These are phyloP conservation scores for Hafferia zeledoni DNA, from an alignment of 2,797 vertebrate genomes.

Conservation along the genomic window DNA sequence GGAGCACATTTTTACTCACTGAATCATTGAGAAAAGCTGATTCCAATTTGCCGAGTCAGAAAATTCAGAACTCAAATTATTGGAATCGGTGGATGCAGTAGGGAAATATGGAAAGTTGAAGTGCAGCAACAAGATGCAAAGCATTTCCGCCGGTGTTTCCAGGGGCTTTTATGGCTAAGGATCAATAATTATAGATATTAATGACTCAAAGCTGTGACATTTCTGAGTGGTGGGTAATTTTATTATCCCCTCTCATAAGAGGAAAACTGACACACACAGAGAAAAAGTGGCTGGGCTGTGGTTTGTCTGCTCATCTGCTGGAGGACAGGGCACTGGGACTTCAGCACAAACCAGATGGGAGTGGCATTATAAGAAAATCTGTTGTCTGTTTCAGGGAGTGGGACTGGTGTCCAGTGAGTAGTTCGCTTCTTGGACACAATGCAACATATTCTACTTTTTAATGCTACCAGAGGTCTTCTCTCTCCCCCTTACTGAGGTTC, in stretches of 20 bases:
- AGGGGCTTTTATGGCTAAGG: background rate
- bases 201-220: conserved; percentile 47
- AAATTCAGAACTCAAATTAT: background rate
- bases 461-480: background rate
- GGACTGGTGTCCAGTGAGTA: background rate
- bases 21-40: background rate
- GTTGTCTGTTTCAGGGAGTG: rapidly evolving
- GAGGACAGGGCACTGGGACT: background rate
- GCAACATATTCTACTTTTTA: background rate
- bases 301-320: conserved; percentile 16
- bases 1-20: background rate
- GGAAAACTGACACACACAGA: background rate
- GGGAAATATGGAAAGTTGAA: background rate
- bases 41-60: background rate
- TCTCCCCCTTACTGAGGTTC: rapidly evolving
- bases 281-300: background rate
- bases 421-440: background rate
- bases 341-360: background rate
- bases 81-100: background rate
- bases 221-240: conserved; percentile 35
- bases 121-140: background rate
- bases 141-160: background rate
- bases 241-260: conserved; percentile 20
- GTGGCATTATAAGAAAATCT: background rate
- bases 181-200: conserved; percentile 35